Evolutionary conservation across 2,113 vertebrate genomes (phyloP).

Genomic region (Argyrosomus japonicus): DNA sequence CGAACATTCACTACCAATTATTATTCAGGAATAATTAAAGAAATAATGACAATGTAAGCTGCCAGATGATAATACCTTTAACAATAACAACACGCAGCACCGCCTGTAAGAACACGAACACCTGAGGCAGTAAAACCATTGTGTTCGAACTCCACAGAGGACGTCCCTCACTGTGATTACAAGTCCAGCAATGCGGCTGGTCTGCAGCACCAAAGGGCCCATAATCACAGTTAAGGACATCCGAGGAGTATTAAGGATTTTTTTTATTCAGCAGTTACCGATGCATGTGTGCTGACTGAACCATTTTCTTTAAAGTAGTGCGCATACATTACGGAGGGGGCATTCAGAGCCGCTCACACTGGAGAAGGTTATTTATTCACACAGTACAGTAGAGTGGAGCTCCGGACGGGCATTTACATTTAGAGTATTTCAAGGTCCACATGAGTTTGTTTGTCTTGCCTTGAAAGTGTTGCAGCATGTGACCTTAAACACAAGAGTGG

Average conservation of each 20-base stretch:
- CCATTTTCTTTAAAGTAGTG: slow-evolving; percentile 49
- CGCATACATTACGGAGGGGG: slow-evolving; percentile 46
- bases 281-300: slow-evolving; percentile 61
- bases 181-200: slow-evolving; percentile 14
- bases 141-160: slow-evolving; percentile 21
- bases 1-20: background rate
- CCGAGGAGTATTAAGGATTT: slow-evolving; percentile 40
- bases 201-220: slow-evolving; percentile 30
- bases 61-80: background rate
- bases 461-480: slow-evolving; percentile 4
- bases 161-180: slow-evolving; percentile 20
- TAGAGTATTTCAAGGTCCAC: slow-evolving; percentile 55
- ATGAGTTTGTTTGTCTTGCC: slow-evolving; percentile 55
- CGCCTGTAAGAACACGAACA: background rate
- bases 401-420: slow-evolving; percentile 63
- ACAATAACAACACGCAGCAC: background rate
- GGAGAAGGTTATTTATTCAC: slow-evolving; percentile 57
- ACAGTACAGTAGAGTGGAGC: slow-evolving; percentile 30
- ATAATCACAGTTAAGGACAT: slow-evolving; percentile 58
- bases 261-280: slow-evolving; percentile 49
- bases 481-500: slow-evolving; percentile 7
- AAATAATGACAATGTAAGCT: background rate
- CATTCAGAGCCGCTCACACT: slow-evolving; percentile 20
- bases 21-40: background rate
- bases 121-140: background rate